phyloP scores from a whole-genome alignment of 2,888 invertebrate genomes.

The Mimachlamys varia region DNA sequence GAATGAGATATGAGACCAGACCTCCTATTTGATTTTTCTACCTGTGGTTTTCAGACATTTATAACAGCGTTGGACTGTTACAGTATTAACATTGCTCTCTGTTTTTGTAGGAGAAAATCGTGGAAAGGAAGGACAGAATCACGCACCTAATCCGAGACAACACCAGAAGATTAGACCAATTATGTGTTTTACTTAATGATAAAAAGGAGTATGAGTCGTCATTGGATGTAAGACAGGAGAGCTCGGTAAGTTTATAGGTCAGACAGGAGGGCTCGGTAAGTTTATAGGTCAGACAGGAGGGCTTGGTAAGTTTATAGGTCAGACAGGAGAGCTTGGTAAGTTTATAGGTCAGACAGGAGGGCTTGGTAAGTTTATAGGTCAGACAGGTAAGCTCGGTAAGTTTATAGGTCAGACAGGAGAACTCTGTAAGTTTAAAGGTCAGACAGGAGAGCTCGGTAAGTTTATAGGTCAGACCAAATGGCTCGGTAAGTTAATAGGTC shows the following conservation, averaged over 20 bases:
- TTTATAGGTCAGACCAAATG: too few species aligned
- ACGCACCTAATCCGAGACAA: conserved; percentile 77
- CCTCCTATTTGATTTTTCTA: too few species aligned
- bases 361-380: too few species aligned
- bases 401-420: too few species aligned
- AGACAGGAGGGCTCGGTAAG: conserved; percentile 76
- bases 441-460: too few species aligned
- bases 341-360: background rate
- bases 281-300: conserved; percentile 61
- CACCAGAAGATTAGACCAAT: conserved; percentile 77
- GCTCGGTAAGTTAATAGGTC: too few species aligned
- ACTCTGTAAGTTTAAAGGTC: too few species aligned
- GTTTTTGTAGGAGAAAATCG: conserved; percentile 70
- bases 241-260: conserved; percentile 72
- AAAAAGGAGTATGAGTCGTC: conserved; percentile 72
- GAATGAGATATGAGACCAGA: too few species aligned
- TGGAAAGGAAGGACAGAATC: conserved; percentile 71
- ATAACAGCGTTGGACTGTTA: too few species aligned
- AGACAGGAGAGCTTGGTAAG: conserved; percentile 76
- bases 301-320: conserved; percentile 71
- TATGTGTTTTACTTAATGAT: conserved; percentile 76
- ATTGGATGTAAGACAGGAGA: conserved; percentile 78
- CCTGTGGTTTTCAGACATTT: too few species aligned
- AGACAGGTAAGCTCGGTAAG: too few species aligned
- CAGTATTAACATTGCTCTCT: too few species aligned